Base-by-base conservation (phyloP, 1,140 invertebrate species). In the Drosophila ambigua region DNA sequence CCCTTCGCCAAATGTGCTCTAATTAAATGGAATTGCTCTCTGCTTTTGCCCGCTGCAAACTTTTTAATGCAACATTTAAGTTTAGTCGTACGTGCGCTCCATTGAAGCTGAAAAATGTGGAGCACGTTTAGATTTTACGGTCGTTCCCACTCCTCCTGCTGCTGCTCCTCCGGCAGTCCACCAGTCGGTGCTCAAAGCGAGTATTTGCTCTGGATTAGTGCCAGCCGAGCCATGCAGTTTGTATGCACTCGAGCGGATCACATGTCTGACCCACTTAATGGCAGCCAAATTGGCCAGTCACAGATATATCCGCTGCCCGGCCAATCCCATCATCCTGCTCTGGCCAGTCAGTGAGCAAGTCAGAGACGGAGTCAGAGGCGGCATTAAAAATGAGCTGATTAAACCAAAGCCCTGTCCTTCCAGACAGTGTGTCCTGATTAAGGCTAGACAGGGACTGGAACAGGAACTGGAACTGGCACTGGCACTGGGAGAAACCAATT, bases 51-150 rank as follows among this genome's bases (percentile, higher is more conserved):
- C 49, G 52, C 64, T 41, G 45, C 43, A 82, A 85, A 85, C 62
- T 85, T 85, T 85, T 85, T 82, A 88, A 85, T 87, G 78, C 82
- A 63, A 82, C 82, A 85, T 82, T 88, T 72, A 51, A 79, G 78
- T 69, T 82, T 68, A 79, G 74, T 68, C 78, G 65, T 78, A 88
- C 83, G 82, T 85, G 78, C 82, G 69, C 79, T 78, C 55, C 55
- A 71, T 61, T 79, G 57, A 72, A 87, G 69, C 82, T 65, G 71
- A 78, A 81, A 82, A 85, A 82, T 87, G 68, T 64, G 72, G 74
- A 53, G 65, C 73, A 87, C 82, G 79, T 85, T 85, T 78, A 61
- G 82, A 59, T 85, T 85, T 85, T 78, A 85, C 55, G 48, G 49
- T 60, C 64, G 39, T 45, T 52, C 55, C 13, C 31, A 57, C 48